Conservation (phyloP, 2,797 vertebrate genomes). For the Onychomys arenicola region DNA sequence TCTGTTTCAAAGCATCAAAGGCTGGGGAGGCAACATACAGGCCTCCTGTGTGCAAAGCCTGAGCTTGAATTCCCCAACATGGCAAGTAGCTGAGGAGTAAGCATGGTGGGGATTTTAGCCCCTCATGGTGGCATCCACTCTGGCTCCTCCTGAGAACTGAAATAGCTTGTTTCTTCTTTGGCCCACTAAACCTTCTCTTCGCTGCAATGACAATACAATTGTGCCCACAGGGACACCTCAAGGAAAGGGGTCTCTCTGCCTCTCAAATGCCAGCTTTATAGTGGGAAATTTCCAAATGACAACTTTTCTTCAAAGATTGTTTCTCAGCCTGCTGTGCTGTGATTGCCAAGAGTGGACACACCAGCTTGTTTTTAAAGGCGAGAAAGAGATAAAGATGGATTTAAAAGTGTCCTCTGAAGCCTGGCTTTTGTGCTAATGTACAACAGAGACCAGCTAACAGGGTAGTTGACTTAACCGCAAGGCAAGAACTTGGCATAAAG, state of each 20-base stretch:
- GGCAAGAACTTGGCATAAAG: neutral
- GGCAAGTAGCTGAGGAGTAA: neutral
- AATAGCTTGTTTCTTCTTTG: neutral
- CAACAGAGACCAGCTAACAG: neutral
- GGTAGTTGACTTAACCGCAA: neutral
- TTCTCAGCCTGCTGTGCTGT: neutral
- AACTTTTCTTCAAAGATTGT: neutral
- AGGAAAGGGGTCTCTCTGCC: constrained; percentile 6
- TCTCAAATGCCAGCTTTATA: neutral
- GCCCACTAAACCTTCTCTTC: neutral
- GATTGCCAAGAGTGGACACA: neutral
- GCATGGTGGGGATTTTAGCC: too few species aligned
- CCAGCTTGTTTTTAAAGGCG: constrained; percentile 42
- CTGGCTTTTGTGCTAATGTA: neutral
- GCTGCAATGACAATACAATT: neutral
- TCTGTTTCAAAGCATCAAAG: neutral
- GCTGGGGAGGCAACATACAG: neutral
- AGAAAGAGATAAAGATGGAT: neutral
- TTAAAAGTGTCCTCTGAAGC: neutral
- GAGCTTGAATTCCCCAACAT: neutral
- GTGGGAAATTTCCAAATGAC: neutral
- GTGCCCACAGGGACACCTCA: neutral
- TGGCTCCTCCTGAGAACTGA: neutral
- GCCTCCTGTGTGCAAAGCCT: neutral
- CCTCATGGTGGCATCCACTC: accelerated